These are phyloP conservation scores for Hippocampus barbouri DNA, from an alignment of 2,113 vertebrate genomes.

Conservation along the genomic window DNA sequence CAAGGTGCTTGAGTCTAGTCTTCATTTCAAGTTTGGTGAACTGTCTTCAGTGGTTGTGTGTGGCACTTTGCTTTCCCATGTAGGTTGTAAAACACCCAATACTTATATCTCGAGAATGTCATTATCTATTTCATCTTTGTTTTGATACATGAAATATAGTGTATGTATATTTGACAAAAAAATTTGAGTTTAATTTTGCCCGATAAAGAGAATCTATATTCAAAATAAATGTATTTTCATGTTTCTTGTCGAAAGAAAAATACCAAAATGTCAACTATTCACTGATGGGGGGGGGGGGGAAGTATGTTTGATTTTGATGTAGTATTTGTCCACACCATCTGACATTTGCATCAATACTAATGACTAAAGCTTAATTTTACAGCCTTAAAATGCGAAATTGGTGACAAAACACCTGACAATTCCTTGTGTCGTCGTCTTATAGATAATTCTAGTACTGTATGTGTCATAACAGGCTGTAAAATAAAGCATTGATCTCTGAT, in stretches of 20 bases:
- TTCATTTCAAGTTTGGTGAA: conserved; percentile 68
- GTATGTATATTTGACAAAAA: conserved; percentile 80
- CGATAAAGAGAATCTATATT: conserved; percentile 65
- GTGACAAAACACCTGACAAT: conserved; percentile 36
- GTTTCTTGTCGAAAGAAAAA: conserved; percentile 39
- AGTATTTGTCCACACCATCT: conserved; percentile 48
- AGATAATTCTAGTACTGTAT: conserved; percentile 50
- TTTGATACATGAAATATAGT: conserved; percentile 74
- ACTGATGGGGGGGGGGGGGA: conserved; percentile 25
- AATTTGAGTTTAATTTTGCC: conserved; percentile 72
- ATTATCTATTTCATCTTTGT: conserved; percentile 63
- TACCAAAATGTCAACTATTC: conserved; percentile 28
- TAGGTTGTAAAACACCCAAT: conserved; percentile 64
- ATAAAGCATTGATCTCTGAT: conserved; percentile 57
- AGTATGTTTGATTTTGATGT: conserved; percentile 47
- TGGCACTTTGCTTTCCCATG: conserved; percentile 76
- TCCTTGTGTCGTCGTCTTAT: conserved; percentile 36
- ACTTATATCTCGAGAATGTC: conserved; percentile 75
- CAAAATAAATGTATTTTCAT: conserved; percentile 53
- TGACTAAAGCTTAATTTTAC: conserved; percentile 65
- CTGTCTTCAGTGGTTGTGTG: conserved; percentile 74
- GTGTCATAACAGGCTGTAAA: conserved; percentile 57
- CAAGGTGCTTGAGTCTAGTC: conserved; percentile 66
- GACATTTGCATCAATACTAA: conserved; percentile 51
- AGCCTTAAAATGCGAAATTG: conserved; percentile 54